Evolutionary conservation across 2,113 vertebrate genomes (phyloP), one percentile per base, ranked within the genome.

Genomic region (Sander vitreus): DNA sequence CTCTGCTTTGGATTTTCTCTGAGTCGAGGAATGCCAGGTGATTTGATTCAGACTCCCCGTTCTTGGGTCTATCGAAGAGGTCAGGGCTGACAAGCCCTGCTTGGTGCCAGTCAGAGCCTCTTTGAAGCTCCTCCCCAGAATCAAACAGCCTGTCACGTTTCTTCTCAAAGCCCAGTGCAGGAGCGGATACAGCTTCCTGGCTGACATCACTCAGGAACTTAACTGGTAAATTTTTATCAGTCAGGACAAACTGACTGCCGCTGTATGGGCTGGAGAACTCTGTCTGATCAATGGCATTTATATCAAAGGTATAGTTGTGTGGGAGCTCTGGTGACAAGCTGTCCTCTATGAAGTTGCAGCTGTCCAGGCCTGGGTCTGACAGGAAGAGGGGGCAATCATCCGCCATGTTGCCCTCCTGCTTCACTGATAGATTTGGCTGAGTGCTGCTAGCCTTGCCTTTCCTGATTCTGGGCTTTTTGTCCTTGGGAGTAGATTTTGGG

Each of bases 261-360:
- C 96, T 96, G 90, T 99, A 99, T 25, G 97, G 96, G 90, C 97
- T 96, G 73, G 97, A 98, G 94, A 99, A 99, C 75, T 97, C 96
- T 0, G 96, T 96, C 88, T 98, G 97, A 25, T 97, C 97, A 73
- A 99, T 96, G 53, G 96, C 84, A 81, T 99, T 99, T 80, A 99
- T 99, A 93, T 99, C 98, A 93, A 99, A 99, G 88, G 94, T 97
- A 81, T 98, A 99, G 94, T 96, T 97, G 91, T 98, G 96, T 1
- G 94, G 95, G 21, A 95, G 91, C 79, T 99, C 97, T 78, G 98
- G 98, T 64, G 98, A 99, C 62, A 99, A 94, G 81, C 97, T 98
- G 80, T 98, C 97, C 92, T 99, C 98, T 85, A 99, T 96, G 0
- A 97, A 98, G 47, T 97, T 98, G 92, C 97, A 98, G 86, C 97